phyloP scores from a whole-genome alignment of 2,113 vertebrate genomes.

The Callipepla californica region DNA sequence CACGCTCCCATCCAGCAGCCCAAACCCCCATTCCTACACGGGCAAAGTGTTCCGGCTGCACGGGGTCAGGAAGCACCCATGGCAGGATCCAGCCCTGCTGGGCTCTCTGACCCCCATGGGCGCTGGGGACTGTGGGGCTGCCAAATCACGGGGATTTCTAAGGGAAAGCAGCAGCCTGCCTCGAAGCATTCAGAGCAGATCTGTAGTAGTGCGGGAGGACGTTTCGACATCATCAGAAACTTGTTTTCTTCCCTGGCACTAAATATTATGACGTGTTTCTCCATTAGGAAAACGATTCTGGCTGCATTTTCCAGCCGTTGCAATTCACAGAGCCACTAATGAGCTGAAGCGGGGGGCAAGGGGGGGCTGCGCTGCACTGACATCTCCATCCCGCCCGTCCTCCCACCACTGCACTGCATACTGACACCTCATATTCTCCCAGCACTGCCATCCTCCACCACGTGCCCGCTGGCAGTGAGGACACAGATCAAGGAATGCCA shows the following conservation, averaged over 20 bases:
- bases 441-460: neutral
- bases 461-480: neutral
- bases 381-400: conserved; percentile 28
- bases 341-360: neutral
- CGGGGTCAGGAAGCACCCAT: too few species aligned
- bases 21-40: rapidly evolving
- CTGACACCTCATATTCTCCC: neutral
- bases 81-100: too few species aligned
- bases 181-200: neutral
- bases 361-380: neutral
- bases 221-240: conserved; percentile 8
- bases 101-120: too few species aligned
- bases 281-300: conserved; percentile 9
- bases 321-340: conserved; percentile 31
- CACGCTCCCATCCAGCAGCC: neutral
- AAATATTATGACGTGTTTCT: conserved; percentile 71
- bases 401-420: neutral
- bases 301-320: conserved; percentile 27
- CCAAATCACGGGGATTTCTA: neutral
- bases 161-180: neutral
- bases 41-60: rapidly evolving
- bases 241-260: conserved; percentile 50
- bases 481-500: neutral
- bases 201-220: conserved; percentile 17
- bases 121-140: neutral